These are phyloP conservation scores for Sceliomorpha sp. DNA, from an alignment of 2,888 invertebrate species.

Conservation along the genomic window DNA sequence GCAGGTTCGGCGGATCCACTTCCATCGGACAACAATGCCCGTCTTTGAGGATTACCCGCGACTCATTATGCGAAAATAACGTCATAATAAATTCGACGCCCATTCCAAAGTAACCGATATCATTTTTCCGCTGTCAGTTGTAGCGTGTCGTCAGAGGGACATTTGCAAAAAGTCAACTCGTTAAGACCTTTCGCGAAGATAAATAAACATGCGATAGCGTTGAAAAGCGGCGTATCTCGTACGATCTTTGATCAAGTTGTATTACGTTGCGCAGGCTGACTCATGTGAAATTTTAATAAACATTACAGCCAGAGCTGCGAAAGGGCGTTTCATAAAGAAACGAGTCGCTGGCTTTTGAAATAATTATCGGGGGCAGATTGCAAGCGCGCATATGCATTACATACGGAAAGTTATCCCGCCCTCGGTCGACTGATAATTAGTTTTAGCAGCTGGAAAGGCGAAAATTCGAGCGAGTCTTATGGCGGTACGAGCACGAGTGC, in stretches of 20 bases:
- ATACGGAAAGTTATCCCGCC: slow-evolving; percentile 48
- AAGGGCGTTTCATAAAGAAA: slow-evolving; percentile 12
- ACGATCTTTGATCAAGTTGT: slow-evolving; percentile 26
- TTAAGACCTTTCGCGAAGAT: too few relatives aligned
- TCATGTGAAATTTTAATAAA: slow-evolving; percentile 39
- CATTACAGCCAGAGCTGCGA: slow-evolving; percentile 7
- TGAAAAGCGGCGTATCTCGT: slow-evolving; percentile 4
- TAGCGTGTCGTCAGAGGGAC: too few relatives aligned
- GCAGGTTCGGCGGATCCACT: too few relatives aligned
- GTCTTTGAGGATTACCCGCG: too few relatives aligned
- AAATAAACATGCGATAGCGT: too few relatives aligned
- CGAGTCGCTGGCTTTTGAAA: slow-evolving; percentile 25
- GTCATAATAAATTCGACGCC: too few relatives aligned
- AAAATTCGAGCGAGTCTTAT: slow-evolving; percentile 40
- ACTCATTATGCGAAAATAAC: too few relatives aligned
- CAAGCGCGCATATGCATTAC: slow-evolving; percentile 39
- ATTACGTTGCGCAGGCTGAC: slow-evolving; percentile 17
- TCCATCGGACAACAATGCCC: not conserved
- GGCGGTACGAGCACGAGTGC: slow-evolving; percentile 31
- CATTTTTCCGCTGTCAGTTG: too few relatives aligned
- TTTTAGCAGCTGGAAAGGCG: slow-evolving; percentile 57
- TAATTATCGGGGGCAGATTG: slow-evolving; percentile 39
- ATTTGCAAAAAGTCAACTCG: too few relatives aligned
- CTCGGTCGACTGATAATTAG: slow-evolving; percentile 62
- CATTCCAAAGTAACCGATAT: too few relatives aligned